These are phyloP conservation scores for Cryptoblepharus egeriae DNA, from an alignment of 2,797 vertebrate genomes.

Conservation along the genomic window DNA sequence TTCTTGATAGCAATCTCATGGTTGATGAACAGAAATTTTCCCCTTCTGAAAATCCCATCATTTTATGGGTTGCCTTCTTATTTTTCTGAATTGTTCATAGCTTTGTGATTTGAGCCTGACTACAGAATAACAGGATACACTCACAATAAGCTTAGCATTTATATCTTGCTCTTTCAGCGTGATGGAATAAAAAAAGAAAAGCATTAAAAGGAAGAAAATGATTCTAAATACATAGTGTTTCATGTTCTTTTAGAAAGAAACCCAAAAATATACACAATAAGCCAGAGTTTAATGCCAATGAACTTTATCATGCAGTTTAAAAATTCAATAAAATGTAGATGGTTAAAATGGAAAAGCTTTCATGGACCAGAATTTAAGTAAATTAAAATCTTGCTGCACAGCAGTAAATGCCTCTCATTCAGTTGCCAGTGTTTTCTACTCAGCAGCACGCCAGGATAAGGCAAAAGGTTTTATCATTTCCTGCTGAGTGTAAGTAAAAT, in stretches of 20 bases:
- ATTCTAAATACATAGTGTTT: constrained; percentile 8
- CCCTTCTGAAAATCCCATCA: not conserved
- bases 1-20: not conserved
- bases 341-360: constrained; percentile 61
- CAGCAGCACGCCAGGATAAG: constrained; percentile 38
- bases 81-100: not conserved
- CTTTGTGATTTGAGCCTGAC: not conserved
- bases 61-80: not conserved
- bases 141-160: constrained; percentile 14
- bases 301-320: constrained; percentile 55
- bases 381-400: constrained; percentile 68
- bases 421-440: constrained; percentile 44
- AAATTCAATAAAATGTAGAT: constrained; percentile 52
- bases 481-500: constrained; percentile 56
- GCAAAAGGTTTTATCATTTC: constrained; percentile 56
- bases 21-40: not conserved
- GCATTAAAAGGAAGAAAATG: constrained; percentile 17
- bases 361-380: constrained; percentile 54
- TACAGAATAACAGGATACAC: not conserved
- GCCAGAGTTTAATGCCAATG: constrained; percentile 56
- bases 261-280: constrained; percentile 45
- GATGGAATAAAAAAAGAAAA: constrained; percentile 34
- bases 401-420: constrained; percentile 58
- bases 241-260: constrained; percentile 49
- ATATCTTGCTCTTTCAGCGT: constrained; percentile 1